A percentile compares a stretch with the other conserved stretches of the same genome.
These are phyloP conservation scores for Peromyscus polionotus DNA, from an alignment of 2,113 vertebrate species.

Conservation along the genomic window DNA sequence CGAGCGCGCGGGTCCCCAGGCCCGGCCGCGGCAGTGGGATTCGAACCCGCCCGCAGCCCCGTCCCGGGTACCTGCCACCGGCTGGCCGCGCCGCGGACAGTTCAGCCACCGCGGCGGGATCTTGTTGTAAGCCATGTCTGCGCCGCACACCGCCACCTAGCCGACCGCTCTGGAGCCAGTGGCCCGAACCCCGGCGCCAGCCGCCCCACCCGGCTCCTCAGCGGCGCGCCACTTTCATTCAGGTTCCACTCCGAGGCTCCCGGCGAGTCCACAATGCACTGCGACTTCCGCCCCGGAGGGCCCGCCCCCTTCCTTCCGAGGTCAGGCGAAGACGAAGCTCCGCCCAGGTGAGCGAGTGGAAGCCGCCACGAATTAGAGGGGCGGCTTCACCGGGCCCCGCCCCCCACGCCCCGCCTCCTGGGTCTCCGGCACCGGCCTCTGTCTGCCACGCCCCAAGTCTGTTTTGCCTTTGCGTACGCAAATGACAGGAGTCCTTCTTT, in stretches of 20 bases:
- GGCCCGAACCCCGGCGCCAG: background rate
- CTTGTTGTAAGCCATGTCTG: conserved; percentile 93
- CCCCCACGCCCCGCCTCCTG: background rate
- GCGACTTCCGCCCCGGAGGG: conserved; percentile 65
- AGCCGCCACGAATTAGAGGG: rapidly evolving
- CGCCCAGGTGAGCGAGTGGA: background rate
- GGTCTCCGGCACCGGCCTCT: no score
- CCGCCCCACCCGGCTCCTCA: conserved; percentile 18
- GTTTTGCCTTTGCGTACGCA: background rate
- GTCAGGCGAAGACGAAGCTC: conserved; percentile 52
- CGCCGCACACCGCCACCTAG: background rate
- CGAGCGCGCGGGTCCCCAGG: background rate
- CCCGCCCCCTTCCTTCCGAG: conserved; percentile 70
- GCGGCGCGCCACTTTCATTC: conserved; percentile 83
- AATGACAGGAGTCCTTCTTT: no score
- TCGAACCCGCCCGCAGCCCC: background rate
- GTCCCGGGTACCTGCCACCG: conserved; percentile 93
- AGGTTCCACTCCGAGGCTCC: conserved; percentile 75
- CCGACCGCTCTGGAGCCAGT: background rate
- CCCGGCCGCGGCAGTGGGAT: background rate
- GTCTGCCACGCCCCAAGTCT: rapidly evolving
- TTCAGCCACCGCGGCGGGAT: conserved; percentile 97
- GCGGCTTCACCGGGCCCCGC: background rate
- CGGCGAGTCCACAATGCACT: conserved; percentile 83
- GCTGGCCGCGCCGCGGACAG: conserved; percentile 96